Evolutionary conservation across 2,113 vertebrate species (phyloP), one percentile per base, ranked within the genome.

Genomic region (Seriola aureovittata): DNA sequence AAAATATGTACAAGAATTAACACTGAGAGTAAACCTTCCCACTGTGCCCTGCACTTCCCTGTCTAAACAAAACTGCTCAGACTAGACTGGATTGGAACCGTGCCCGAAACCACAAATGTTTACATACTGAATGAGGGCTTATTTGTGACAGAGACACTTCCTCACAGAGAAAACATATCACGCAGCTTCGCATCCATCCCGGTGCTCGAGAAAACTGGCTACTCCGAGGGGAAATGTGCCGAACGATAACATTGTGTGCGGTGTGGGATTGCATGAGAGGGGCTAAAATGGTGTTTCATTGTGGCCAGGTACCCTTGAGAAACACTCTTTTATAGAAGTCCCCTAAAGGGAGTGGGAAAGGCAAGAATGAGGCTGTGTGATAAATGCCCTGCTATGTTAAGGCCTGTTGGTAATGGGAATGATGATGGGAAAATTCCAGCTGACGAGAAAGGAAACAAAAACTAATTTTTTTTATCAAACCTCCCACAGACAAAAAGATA

Each of bases 161-260:
- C 82, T 80, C 69, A 44, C 74, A 75, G 64, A 67, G 69, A 87
- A 84, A 80, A 77, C 55, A 67, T 42, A 69, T 60, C 44, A 71
- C 16, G 23, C 34, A 23, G 29, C 71, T 67, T 73, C 52, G 46
- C 54, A 78, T 54, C 12, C 79, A 60, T 64, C 58, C 60, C 23
- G 8, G 72, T 7, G 50, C 59, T 78, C 0, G 16, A 67, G 50
- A 80, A 81, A 89, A 66, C 32, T 60, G 67, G 57, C 63, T 42
- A 11, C 75, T 85, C 85, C 36, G 7, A 13, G 17, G 83, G 90
- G 84, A 90, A 90, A 89, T 75, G 84, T 79, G 69, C 57, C 19
- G 9, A 76, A 89, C 19, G 85, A 89, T 87, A 92, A 89, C 86
- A 91, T 78, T 89, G 81, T 92, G 78, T 82, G 82, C 75, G 55